Percentiles rank a stretch among this genome's conserved stretches.
These are phyloP conservation scores for Nesometra sesokonis DNA, from an alignment of 35 echinoderm and acorn worm species.

Conservation along the genomic window DNA sequence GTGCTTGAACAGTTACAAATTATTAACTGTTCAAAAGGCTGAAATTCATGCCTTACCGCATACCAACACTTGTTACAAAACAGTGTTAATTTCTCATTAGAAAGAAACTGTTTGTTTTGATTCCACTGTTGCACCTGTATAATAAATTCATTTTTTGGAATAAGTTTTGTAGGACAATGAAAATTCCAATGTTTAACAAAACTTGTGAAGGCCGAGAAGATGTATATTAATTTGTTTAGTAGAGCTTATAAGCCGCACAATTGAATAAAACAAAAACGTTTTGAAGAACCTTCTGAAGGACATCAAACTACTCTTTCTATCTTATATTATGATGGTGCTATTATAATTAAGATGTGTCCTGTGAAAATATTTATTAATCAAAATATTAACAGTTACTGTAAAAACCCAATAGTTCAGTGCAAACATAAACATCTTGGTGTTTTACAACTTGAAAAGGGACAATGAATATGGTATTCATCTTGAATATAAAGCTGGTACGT, in stretches of 20 bases:
- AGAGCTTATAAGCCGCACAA: neutral
- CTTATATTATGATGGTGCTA: neutral
- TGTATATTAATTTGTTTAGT: neutral
- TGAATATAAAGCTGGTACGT: too few species aligned
- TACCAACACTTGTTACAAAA: neutral
- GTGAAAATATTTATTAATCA: neutral
- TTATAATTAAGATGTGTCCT: neutral
- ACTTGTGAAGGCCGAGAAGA: neutral
- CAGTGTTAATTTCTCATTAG: neutral
- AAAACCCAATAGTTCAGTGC: too few species aligned
- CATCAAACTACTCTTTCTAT: neutral
- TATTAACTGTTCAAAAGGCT: neutral
- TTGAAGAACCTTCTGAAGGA: neutral
- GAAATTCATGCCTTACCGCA: neutral
- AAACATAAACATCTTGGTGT: too few species aligned
- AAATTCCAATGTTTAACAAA: neutral
- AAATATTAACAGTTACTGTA: neutral
- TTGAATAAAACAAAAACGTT: neutral
- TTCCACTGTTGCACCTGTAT: neutral
- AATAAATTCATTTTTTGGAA: neutral
- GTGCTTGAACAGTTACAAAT: neutral
- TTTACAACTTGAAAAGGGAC: too few species aligned
- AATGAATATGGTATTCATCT: too few species aligned
- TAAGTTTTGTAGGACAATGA: neutral
- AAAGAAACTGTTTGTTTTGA: neutral